A percentile compares a stretch with the other conserved stretches of the same genome.
Evolutionary conservation across 2,113 vertebrate genomes (phyloP).

Genomic region (Syrmaticus mikado): DNA sequence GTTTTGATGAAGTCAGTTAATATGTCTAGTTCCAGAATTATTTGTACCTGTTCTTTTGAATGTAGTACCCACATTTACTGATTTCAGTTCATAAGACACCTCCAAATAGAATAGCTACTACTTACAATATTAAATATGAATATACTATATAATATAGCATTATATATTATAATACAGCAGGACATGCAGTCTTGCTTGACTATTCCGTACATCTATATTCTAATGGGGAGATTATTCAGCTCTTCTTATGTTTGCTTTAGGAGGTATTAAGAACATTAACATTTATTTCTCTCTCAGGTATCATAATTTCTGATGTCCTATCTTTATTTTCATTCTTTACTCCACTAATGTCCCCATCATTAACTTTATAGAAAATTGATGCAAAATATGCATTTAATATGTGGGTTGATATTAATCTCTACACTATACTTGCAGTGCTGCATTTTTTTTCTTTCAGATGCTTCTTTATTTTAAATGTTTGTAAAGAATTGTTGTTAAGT

Average conservation of each 20-base stretch:
- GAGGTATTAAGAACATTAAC: constrained; percentile 21
- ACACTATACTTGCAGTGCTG: not conserved
- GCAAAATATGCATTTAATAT: not conserved
- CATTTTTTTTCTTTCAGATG: not conserved
- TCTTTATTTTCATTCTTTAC: not conserved
- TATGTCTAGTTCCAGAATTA: not conserved
- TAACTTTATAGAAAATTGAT: not conserved
- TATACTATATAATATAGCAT: no score
- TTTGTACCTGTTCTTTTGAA: not conserved
- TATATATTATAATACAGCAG: not conserved
- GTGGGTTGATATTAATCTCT: not conserved
- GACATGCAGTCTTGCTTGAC: not conserved
- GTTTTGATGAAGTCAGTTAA: not conserved
- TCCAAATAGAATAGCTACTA: not conserved
- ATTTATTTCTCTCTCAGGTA: not conserved
- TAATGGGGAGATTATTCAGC: not conserved
- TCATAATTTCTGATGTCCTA: not conserved
- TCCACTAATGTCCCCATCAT: not conserved
- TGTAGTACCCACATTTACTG: not conserved
- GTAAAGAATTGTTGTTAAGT: not conserved
- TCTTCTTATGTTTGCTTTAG: constrained; percentile 1
- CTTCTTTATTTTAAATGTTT: not conserved
- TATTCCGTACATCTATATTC: not conserved
- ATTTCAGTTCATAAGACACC: not conserved
- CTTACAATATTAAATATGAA: no score